These are phyloP conservation scores for Pocillopora verrucosa DNA, from an alignment of 64 coral and sea anemone genomes.

Conservation along the genomic window DNA sequence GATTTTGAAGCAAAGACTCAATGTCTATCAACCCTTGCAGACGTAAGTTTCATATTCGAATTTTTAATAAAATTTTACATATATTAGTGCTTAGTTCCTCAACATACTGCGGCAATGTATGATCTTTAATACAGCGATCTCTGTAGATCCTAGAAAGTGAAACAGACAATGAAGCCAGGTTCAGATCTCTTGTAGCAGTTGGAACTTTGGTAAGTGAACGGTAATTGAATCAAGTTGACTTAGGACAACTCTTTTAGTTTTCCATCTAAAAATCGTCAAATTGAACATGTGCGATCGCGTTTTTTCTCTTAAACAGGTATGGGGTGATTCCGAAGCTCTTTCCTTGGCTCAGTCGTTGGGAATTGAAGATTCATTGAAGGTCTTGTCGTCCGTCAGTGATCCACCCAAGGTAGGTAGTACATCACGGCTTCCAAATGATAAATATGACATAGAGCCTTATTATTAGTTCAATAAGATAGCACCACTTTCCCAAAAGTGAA, in stretches of 20 bases:
- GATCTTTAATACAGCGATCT: not conserved
- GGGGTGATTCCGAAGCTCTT: constrained; percentile 33
- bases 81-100: not conserved
- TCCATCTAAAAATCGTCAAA: not conserved
- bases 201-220: constrained; percentile 61
- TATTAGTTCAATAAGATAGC: no score
- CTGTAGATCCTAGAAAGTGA: constrained; percentile 60
- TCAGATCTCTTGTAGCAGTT: constrained; percentile 60
- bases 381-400: constrained; percentile 15
- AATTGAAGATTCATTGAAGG: constrained; percentile 34
- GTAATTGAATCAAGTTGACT: no score
- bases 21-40: constrained; percentile 55
- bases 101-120: not conserved
- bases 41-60: constrained; percentile 50
- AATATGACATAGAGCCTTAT: no score
- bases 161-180: constrained; percentile 64
- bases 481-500: no score
- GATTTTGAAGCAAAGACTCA: constrained; percentile 83
- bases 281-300: not conserved
- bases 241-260: no score
- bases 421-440: no score
- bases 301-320: constrained; percentile 31
- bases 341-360: constrained; percentile 55
- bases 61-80: not conserved
- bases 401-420: constrained; percentile 53